Base-by-base conservation (phyloP, 2,797 vertebrate species). In the Epinephelus awoara region DNA sequence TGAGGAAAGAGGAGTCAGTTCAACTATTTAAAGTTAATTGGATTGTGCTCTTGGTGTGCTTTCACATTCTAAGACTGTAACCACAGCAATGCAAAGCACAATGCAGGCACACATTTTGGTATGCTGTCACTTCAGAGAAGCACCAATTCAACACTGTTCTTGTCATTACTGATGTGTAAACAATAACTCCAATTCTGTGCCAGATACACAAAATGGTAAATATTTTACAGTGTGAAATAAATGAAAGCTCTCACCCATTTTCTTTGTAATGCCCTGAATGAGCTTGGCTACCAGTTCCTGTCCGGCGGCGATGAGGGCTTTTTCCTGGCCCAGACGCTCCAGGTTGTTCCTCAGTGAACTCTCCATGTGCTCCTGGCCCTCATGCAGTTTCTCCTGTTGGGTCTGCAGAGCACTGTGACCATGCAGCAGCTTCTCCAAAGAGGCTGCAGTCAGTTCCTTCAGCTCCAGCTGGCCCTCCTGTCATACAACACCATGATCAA, bases 401-500 rank as follows among this genome's bases (percentile, higher is more conserved):
- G 79, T 61, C 75, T 95, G 94, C 51, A 97, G 88, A 5, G 88
- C 79, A 2, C 85, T 75, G 88, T 97, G 96, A 2, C 96, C 94
- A 23, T 93, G 90, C 52, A 95, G 73, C 68, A 97, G 91, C 84
- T 92, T 95, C 68, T 96, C 93, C 67, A 97, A 77, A 0, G 96
- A 96, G 3, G 95, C 95, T 0, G 95, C 72, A 0, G 96, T 96
- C 89, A 96, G 83, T 6, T 96, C 94, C 77, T 91, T 93, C 80
- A 97, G 84, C 81, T 96, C 95, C 50, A 90, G 74, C 85, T 97
- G 96, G 2, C 96, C 95, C 4, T 94, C 95, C 96, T 97, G 84
- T 38, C 29, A 58, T 0, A 42, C 56, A 59, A 55, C 40, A 55
- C 5, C 13, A 21, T 1, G 6, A 62, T 44, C 7, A n/a, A 13